A percentile compares a stretch with the other conserved stretches of the same genome.
These are phyloP conservation scores for Volucella zonaria DNA, from an alignment of 2,888 invertebrate genomes.

Conservation along the genomic window DNA sequence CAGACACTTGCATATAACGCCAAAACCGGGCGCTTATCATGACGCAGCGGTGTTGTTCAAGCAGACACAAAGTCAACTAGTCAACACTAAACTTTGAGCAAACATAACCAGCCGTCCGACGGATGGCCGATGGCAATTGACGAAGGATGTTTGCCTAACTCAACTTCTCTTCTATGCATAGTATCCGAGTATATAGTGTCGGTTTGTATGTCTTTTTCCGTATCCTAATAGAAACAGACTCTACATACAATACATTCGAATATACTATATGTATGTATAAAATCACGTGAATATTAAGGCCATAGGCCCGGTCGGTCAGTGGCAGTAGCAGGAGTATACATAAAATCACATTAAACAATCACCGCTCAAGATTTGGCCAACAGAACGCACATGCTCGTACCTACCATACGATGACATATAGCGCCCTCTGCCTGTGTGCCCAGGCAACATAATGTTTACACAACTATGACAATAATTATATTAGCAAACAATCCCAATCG, in stretches of 20 bases:
- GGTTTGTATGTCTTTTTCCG: no score
- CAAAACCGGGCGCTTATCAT: constrained; percentile 66
- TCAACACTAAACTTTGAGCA: constrained; percentile 72
- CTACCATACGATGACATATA: constrained; percentile 18
- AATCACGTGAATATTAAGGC: constrained; percentile 42
- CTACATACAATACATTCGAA: background rate
- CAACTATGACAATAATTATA: constrained; percentile 76
- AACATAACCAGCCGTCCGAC: constrained; percentile 62
- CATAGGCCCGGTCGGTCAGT: no score
- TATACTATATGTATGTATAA: background rate
- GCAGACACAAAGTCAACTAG: constrained; percentile 74
- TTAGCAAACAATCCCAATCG: constrained; percentile 75
- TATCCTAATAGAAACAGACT: background rate
- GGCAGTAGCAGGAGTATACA: constrained; percentile 40
- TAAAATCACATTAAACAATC: constrained; percentile 74
- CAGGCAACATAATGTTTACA: constrained; percentile 69
- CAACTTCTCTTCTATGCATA: constrained; percentile 28
- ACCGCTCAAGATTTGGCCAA: constrained; percentile 68
- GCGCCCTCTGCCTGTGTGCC: constrained; percentile 54
- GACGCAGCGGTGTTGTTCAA: constrained; percentile 71
- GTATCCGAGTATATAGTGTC: no score
- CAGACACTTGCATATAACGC: constrained; percentile 66
- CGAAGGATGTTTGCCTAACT: constrained; percentile 70
- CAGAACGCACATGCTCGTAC: constrained; percentile 25
- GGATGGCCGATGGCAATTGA: constrained; percentile 69